Base-by-base conservation (phyloP, 2,888 invertebrate genomes). In the Scaptomyza cyrtandrae region DNA sequence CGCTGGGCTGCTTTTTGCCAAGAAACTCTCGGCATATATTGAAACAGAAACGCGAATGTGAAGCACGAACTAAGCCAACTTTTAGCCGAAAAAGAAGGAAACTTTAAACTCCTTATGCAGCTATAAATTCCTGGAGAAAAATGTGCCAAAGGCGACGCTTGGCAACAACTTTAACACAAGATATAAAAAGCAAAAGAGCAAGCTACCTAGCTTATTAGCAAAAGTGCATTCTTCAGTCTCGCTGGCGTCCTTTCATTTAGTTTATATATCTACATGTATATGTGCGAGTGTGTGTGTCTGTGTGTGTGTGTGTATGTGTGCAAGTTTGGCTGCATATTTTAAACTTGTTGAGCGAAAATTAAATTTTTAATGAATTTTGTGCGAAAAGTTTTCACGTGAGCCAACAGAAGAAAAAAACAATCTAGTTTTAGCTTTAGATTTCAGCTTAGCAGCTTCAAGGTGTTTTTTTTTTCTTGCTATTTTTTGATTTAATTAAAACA, bases 401-500 rank as follows among this genome's bases (percentile, higher is more conserved):
- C 43, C 48, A 27, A 19, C 19, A 19, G 2, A 19, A n/a, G 54
- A 16, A 14, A 13, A 11, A 13, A 3, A 6, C 6, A 9, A 6
- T 35, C 29, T 31, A 35, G 57, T 68, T 66, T 55, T 44, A 29
- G 71, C 24, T 54, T 44, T 43, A 49, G 70, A 24, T 50, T 37
- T 45, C 9, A 39, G 39, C 39, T 9, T 2, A 33, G 11, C n/a
- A 33, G 33, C 14, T 52, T 5, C 13, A 13, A 13, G 64, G 46
- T 63, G 9, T 67, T 76, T 86, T 86, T 86, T 78, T 37, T n/a
- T 37, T 0, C 27, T 29, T 7, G 29, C 53, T 66, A 44, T 69
- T 76, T 86, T 86, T 86, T 78, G 82, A 89, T 85, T 87, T 89
- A 89, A 89, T 85, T 89, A 85, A 85, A 85, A 89, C 82, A 82